These are phyloP conservation scores for Mormyrus proboscirostris DNA, from an alignment of 2,797 vertebrate genomes.

Conservation along the genomic window DNA sequence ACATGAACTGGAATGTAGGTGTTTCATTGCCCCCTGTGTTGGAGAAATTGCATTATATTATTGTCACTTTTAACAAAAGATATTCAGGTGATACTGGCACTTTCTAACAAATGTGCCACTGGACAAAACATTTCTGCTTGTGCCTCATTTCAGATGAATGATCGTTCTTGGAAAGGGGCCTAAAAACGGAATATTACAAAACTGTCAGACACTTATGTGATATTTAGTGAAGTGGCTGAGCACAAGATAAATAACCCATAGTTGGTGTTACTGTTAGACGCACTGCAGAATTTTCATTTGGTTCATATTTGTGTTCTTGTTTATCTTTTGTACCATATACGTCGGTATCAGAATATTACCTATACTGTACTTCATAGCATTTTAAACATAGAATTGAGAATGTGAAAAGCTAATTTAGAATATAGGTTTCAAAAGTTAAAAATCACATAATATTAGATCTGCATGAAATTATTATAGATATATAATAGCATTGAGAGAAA, in stretches of 20 bases:
- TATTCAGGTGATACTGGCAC: background rate
- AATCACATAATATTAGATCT: background rate
- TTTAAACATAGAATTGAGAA: background rate
- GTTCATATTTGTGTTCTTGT: background rate
- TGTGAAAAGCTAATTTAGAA: background rate
- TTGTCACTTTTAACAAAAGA: background rate
- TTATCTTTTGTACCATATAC: background rate
- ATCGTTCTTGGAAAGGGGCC: background rate
- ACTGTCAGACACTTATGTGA: background rate
- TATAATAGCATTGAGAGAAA: background rate
- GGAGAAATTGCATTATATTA: background rate
- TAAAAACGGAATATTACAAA: background rate
- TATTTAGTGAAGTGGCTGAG: background rate
- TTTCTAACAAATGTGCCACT: background rate
- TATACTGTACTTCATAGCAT: background rate
- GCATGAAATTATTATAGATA: background rate
- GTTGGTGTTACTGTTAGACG: background rate
- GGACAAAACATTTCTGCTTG: background rate
- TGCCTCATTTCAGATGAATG: background rate
- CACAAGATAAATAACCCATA: background rate
- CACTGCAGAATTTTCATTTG: background rate
- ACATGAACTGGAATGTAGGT: background rate
- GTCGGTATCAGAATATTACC: background rate
- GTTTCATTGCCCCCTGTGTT: background rate
- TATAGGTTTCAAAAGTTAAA: background rate